Conservation (phyloP, 2,888 invertebrate species). For the Eumacrocentrus americanus region DNA sequence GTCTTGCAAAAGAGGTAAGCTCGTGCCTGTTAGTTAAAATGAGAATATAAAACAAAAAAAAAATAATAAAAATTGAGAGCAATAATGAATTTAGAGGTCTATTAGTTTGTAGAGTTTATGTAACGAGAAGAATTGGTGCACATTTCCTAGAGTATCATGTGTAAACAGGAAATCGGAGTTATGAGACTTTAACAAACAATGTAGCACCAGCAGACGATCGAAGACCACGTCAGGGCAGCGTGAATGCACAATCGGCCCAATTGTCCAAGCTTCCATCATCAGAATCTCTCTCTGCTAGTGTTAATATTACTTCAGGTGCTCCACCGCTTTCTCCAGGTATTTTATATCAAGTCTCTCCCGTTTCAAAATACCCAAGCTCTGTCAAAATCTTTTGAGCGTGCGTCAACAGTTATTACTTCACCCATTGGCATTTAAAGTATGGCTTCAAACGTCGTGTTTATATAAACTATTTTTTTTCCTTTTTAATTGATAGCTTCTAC, state of each 20-base stretch:
- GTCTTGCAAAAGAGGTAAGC: constrained; percentile 36
- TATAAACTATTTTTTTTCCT: background rate
- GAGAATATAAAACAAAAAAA: constrained; percentile 29
- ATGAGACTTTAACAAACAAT: constrained; percentile 36
- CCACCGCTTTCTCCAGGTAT: constrained; percentile 56
- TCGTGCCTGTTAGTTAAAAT: constrained; percentile 10
- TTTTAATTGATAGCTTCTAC: no score
- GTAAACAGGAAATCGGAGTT: constrained; percentile 24
- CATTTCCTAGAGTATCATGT: constrained; percentile 21
- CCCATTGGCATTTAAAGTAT: constrained; percentile 39
- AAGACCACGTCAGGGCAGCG: constrained; percentile 51
- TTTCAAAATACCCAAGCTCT: constrained; percentile 13
- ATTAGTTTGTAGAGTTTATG: constrained; percentile 7
- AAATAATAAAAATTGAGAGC: constrained; percentile 14
- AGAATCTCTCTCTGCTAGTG: constrained; percentile 55
- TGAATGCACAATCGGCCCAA: constrained; percentile 48
- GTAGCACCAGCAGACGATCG: constrained; percentile 57
- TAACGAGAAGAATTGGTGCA: constrained; percentile 9
- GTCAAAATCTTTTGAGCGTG: background rate
- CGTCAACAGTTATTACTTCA: constrained; percentile 22
- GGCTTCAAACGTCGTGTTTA: constrained; percentile 20
- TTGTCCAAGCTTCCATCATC: constrained; percentile 59
- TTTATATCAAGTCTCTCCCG: no score
- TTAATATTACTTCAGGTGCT: constrained; percentile 49
- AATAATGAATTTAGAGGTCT: constrained; percentile 3